Conservation (phyloP, 2,797 vertebrate genomes). For the Gobio occitaniae region DNA sequence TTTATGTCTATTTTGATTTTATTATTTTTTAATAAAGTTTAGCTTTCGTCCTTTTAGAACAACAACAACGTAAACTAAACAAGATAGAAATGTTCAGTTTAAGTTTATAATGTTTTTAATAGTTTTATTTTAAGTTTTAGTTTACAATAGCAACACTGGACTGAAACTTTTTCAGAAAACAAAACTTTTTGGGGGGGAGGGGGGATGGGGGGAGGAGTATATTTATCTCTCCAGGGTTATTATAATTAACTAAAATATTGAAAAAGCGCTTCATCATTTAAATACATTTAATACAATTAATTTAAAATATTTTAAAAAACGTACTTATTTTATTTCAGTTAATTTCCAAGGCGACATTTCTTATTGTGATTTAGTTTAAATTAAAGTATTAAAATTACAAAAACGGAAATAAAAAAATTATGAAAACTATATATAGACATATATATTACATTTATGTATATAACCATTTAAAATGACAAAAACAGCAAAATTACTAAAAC, state of each 20-base stretch:
- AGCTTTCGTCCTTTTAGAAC: no score
- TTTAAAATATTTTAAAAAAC: no score
- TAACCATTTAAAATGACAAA: not conserved
- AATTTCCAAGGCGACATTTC: not conserved
- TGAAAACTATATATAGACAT: not conserved
- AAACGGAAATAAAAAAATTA: not conserved
- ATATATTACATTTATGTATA: not conserved
- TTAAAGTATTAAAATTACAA: not conserved
- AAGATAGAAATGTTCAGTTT: not conserved
- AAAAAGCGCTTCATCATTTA: no score
- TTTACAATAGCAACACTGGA: not conserved
- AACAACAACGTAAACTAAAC: no score
- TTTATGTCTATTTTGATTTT: no score
- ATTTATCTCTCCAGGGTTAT: no score
- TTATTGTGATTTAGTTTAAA: not conserved
- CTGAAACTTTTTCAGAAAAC: no score
- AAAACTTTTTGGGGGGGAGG: no score
- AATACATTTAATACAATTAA: not conserved
- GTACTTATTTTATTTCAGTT: not conserved
- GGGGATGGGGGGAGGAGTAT: no score
- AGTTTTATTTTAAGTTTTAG: not conserved
- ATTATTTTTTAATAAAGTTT: no score
- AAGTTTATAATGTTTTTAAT: not conserved
- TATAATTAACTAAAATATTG: no score
- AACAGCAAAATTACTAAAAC: not conserved